phyloP scores from a whole-genome alignment of 1,140 invertebrate species.

The Bombus superbus region DNA sequence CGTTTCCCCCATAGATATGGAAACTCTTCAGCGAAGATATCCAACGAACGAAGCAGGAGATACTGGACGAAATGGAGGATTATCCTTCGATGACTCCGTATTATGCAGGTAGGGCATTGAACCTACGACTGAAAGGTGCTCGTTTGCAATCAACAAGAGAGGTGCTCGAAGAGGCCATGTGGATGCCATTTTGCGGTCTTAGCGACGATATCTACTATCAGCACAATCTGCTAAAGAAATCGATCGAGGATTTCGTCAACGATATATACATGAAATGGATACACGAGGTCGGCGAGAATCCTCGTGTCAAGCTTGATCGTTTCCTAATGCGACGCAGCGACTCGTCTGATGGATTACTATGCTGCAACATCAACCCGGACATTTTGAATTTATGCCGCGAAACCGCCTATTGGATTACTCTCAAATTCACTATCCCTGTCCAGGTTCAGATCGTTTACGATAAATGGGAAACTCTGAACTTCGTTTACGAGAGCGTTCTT shows the following conservation, averaged over 20 bases:
- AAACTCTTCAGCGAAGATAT: slow-evolving; percentile 91
- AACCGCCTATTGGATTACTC: slow-evolving; percentile 87
- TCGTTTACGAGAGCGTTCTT: slow-evolving; percentile 89
- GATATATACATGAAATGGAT: slow-evolving; percentile 87
- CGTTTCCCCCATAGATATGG: slow-evolving; percentile 85
- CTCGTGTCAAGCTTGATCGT: slow-evolving; percentile 86
- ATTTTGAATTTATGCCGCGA: slow-evolving; percentile 87
- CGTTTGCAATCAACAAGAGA: slow-evolving; percentile 85
- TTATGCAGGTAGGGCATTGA: slow-evolving; percentile 87
- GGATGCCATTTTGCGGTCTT: slow-evolving; percentile 87
- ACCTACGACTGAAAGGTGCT: slow-evolving; percentile 85
- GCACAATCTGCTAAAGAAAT: slow-evolving; percentile 85
- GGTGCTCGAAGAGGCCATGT: slow-evolving; percentile 87
- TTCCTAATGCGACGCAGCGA: slow-evolving; percentile 88
- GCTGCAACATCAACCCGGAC: slow-evolving; percentile 89
- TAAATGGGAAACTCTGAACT: slow-evolving; percentile 86
- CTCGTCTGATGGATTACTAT: slow-evolving; percentile 86
- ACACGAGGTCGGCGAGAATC: slow-evolving; percentile 84
- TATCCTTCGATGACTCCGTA: slow-evolving; percentile 87
- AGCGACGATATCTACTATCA: slow-evolving; percentile 88
- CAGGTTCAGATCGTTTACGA: slow-evolving; percentile 85
- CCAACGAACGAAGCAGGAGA: slow-evolving; percentile 87
- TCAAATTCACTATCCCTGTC: slow-evolving; percentile 87
- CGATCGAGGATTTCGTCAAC: slow-evolving; percentile 86
- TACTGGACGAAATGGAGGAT: slow-evolving; percentile 85